phyloP scores from a whole-genome alignment of 2,113 vertebrate genomes.

The Charina bottae region DNA sequence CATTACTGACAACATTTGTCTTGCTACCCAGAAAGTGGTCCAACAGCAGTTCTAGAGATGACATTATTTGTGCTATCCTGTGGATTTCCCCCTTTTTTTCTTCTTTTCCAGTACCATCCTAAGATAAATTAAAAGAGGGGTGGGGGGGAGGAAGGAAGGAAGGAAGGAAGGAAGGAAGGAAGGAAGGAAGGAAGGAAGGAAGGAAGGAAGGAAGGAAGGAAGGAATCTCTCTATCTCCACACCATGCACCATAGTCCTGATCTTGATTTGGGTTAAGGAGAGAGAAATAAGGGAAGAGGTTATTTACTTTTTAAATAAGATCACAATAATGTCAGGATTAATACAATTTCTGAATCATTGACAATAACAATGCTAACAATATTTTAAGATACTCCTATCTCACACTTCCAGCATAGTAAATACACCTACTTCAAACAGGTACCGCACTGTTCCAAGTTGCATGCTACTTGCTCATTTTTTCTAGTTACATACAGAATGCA shows the following conservation, averaged over 20 bases:
- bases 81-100: no score
- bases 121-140: no score
- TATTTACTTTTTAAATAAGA: background rate
- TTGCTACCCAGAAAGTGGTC: background rate
- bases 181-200: no score
- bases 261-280: background rate
- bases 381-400: background rate
- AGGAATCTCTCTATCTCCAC: background rate
- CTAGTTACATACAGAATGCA: background rate
- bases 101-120: no score
- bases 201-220: no score
- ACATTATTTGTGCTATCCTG: no score
- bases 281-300: background rate
- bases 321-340: background rate
- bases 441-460: background rate
- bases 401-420: background rate
- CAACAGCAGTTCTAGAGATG: no score
- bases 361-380: background rate
- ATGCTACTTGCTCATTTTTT: slow-evolving; percentile 10
- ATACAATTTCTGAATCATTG: background rate
- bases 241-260: background rate
- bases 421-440: slow-evolving; percentile 16
- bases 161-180: no score
- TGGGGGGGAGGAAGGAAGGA: no score
- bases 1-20: background rate